Base-by-base conservation (phyloP, 2,888 invertebrate genomes). In the Drosophila leonis region DNA sequence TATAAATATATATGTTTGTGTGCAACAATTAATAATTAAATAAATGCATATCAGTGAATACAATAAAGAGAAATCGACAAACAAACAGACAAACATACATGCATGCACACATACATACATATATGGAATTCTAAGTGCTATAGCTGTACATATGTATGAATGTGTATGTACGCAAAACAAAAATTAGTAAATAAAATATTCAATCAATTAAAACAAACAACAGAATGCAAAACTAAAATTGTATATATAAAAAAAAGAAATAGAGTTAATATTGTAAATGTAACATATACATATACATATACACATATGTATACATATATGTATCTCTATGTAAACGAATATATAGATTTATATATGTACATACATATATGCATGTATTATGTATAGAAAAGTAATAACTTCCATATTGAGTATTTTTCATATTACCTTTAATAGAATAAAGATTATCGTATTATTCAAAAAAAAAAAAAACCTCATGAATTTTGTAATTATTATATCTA, bases 361-460 rank as follows among this genome's bases (percentile, higher is more conserved):
- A 49, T 65, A 54, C 37, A 48, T 60, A 55, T 65, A 61, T 62
- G 66, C 59, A 60, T 75, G 65, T 73, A 68, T 66, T 75, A 64
- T 72, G 64, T 76, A 73, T 69, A 69, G 65, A 70, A 77, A 74
- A 63, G 72, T 80, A 84, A 79, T 79, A 82, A 82, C 82, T 82
- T 82, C 82, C 82, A 83, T 83, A 83, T 78, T 83, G 83, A 83
- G 83, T 83, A 83, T 83, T 83, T 83, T 83, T 83, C 82, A 85
- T 83, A 83, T 83, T 83, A 83, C 80, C 78, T 83, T 83, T 83
- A 83, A 85, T 83, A 83, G 82, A 83, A 83, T 83, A 83, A 85
- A 83, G 67, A 83, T 85, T 83, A 83, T 85, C 85, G 83, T 85
- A 83, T 84, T 78, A 82, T 85, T 83, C 85, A 85, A 82, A 81